These are phyloP conservation scores for Lagorchestes hirsutus DNA, from an alignment of 2,797 vertebrate genomes.

Conservation along the genomic window DNA sequence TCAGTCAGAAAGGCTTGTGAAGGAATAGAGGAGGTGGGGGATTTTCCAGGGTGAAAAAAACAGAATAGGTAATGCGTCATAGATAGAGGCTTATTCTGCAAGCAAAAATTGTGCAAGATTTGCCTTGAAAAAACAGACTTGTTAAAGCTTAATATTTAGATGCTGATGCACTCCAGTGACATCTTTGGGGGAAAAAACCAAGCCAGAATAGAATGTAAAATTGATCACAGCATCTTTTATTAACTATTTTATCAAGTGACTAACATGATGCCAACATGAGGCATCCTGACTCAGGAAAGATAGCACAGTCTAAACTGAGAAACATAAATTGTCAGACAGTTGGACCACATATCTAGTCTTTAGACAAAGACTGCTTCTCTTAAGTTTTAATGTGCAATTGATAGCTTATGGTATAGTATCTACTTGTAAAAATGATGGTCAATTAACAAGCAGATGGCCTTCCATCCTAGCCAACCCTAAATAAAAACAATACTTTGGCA, in stretches of 20 bases:
- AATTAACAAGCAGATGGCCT: slow-evolving; percentile 42
- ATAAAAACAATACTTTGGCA: not conserved
- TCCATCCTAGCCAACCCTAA: not conserved
- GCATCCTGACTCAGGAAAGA: slow-evolving; percentile 47
- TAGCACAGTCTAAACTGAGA: slow-evolving; percentile 53
- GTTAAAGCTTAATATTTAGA: slow-evolving; percentile 67
- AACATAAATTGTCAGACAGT: slow-evolving; percentile 59
- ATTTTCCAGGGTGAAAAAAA: slow-evolving; percentile 68
- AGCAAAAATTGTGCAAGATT: slow-evolving; percentile 49
- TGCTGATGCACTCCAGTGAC: slow-evolving; percentile 65
- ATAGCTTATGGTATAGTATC: not conserved
- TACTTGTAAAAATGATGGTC: slow-evolving; percentile 43
- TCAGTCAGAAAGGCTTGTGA: slow-evolving; percentile 62
- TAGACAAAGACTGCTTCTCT: not conserved
- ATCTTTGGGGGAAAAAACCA: slow-evolving; percentile 51
- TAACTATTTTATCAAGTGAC: slow-evolving; percentile 25
- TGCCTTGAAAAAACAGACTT: slow-evolving; percentile 62
- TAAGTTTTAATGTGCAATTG: not conserved
- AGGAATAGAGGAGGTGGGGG: slow-evolving; percentile 57
- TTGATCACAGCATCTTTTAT: slow-evolving; percentile 44
- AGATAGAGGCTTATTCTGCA: slow-evolving; percentile 45
- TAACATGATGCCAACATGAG: slow-evolving; percentile 27
- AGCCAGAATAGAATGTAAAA: slow-evolving; percentile 45
- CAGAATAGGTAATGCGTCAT: slow-evolving; percentile 63
- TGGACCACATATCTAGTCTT: not conserved